Evolutionary conservation across 2,797 vertebrate species (phyloP), one percentile per base, ranked within the genome.

Genomic region (Smutsia gigantea): DNA sequence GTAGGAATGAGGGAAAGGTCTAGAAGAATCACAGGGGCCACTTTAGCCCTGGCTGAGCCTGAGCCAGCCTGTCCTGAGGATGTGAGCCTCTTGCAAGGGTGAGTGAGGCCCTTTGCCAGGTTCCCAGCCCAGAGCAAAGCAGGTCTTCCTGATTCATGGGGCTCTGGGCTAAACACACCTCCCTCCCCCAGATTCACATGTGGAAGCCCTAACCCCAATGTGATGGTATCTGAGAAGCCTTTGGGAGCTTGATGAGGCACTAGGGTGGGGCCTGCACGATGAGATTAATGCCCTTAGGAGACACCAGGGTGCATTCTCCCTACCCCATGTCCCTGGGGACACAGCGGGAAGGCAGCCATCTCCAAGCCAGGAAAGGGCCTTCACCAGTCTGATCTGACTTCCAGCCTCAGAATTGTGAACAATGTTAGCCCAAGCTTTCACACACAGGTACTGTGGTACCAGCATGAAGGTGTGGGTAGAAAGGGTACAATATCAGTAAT

Each of bases 371-470:
- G 31, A n/a, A 31, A 5, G 9, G 31, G 71, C 18, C 39, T 23
- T 34, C 14, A 5, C 4, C 29, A 17, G 74, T 25, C 19, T 27
- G 46, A 14, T 2, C 81, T 18, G 77, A 5, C 34, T 7, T 59
- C 6, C 4, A 6, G 39, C 23, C 42, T 23, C 66, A 53, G 55
- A 31, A 10, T 39, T 0, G 55, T 27, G 37, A 31, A 53, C 49
- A 72, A 31, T 14, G 34, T 15, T 10, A 14, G 91, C 87, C 49
- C 5, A 18, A 37, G 34, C 11, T 57, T 7, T n/a, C 1, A 1
- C 5, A 10, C 5, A 3, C 4, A 13, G 12, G 4, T 6, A 7
- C 34, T 0, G 0, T 0, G 55, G 89, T 17, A 37, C 51, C 37
- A 5, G 37, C 3, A 0, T 6, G 4, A 18, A 78, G 72, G 5